phyloP scores from a whole-genome alignment of 2,888 invertebrate species.

The Drosophila cracens region DNA sequence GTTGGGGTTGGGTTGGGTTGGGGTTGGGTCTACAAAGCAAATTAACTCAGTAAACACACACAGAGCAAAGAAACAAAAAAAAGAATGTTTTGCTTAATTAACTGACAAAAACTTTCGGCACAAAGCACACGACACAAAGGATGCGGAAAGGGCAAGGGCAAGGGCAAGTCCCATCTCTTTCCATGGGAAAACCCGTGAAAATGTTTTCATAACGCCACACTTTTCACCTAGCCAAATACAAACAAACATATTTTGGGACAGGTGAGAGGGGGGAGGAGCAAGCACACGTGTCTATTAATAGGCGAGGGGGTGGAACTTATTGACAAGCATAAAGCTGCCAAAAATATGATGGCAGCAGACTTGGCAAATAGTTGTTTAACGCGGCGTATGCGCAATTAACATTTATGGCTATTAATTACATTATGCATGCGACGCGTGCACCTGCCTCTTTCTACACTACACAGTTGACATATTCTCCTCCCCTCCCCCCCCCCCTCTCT shows the following conservation, averaged over 20 bases:
- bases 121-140: constrained; percentile 47
- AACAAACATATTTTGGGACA: constrained; percentile 5
- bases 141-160: constrained; percentile 24
- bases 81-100: constrained; percentile 78
- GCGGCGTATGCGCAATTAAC: constrained; percentile 80
- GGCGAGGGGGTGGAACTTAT: constrained; percentile 32
- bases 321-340: constrained; percentile 51
- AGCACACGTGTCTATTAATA: constrained; percentile 56
- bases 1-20: constrained; percentile 9
- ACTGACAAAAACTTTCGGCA: constrained; percentile 75
- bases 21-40: constrained; percentile 51
- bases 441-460: constrained; percentile 19
- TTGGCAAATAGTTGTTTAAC: constrained; percentile 59
- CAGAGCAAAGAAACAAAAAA: neutral
- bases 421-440: constrained; percentile 62
- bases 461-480: constrained; percentile 7
- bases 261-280: neutral
- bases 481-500: neutral
- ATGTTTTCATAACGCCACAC: constrained; percentile 70
- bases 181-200: constrained; percentile 41
- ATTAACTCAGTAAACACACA: constrained; percentile 63
- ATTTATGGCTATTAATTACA: constrained; percentile 79
- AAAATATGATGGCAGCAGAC: constrained; percentile 12
- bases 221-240: constrained; percentile 64
- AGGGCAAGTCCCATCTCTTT: no score